These are phyloP conservation scores for Acrocephalus scirpaceus DNA, from an alignment of 2,797 vertebrate genomes.

Conservation along the genomic window DNA sequence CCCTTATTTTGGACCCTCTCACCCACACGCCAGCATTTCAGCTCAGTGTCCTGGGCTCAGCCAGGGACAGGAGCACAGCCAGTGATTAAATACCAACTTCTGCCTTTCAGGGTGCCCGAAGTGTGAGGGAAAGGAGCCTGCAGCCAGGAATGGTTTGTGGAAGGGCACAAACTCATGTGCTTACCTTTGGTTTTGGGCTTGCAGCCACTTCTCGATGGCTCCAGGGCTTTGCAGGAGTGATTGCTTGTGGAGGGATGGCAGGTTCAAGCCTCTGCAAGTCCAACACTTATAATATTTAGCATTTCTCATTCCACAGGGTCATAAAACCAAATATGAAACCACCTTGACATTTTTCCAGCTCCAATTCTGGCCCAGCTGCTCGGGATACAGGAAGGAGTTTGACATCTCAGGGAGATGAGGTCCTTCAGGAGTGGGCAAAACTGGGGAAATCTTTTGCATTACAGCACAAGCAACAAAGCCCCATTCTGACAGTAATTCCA, in stretches of 20 bases:
- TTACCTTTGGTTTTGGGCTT: conserved; percentile 61
- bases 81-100: neutral
- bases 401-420: neutral
- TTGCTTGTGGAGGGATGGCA: neutral
- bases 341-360: neutral
- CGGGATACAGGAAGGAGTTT: neutral
- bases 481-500: neutral
- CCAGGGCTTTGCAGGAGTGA: conserved; percentile 20
- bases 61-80: neutral
- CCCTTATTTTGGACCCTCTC: neutral
- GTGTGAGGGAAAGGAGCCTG: neutral
- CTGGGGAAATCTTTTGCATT: neutral
- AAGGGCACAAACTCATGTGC: accelerated
- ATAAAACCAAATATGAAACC: neutral
- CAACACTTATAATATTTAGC: conserved; percentile 54
- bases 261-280: conserved; percentile 78
- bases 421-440: neutral
- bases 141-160: neutral
- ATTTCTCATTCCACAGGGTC: neutral
- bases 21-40: accelerated
- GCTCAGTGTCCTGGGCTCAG: neutral
- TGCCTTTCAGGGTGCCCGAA: accelerated
- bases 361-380: neutral
- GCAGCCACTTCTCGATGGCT: neutral
- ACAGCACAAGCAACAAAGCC: neutral